Base-by-base conservation (phyloP, 2,888 invertebrate genomes). In the Drosophila imparisetae region DNA sequence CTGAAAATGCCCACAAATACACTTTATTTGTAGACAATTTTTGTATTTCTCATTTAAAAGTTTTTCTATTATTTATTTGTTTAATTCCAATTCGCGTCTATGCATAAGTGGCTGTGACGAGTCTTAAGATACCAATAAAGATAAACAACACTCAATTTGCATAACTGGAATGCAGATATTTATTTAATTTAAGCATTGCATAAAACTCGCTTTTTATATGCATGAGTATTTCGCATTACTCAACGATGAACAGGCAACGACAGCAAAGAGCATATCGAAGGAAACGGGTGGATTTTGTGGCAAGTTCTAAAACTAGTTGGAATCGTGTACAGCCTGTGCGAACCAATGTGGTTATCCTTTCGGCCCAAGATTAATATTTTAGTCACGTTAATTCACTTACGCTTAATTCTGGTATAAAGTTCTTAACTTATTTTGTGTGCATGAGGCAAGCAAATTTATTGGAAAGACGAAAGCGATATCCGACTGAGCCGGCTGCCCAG, bases 321-420 rank as follows among this genome's bases (percentile, higher is more conserved):
- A 7, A 8, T 38, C 11, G 38, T n/a, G n/a, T 32, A 18, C 15
- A 21, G 6, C 11, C 54, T 10, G 4, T 18, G 27, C 57, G 55
- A 57, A 4, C 21, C 21, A 21, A 45, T 15, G 21, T 15, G 13
- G 63, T 70, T 24, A 21, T 63, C 72, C 68, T 65, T 77, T 48
- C 57, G 24, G 55, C 54, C 66, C 73, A 85, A 89, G 74, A 82
- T 89, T 72, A 88, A 87, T 88, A 84, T 87, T 88, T 89, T 69
- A 90, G 90, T 89, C 87, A 89, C 86, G 90, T 90, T 83, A 92
- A 86, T 90, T 85, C 84, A 88, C 86, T 86, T 82, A 72, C 81
- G 81, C 82, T 91, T 83, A 85, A 83, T 89, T 86, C 74, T 80
- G 72, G 79, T 83, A 90, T 91, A 92, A 92, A 91, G 77, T 91